Conservation (phyloP, 2,888 invertebrate genomes). For the Tenodera sinensis region DNA sequence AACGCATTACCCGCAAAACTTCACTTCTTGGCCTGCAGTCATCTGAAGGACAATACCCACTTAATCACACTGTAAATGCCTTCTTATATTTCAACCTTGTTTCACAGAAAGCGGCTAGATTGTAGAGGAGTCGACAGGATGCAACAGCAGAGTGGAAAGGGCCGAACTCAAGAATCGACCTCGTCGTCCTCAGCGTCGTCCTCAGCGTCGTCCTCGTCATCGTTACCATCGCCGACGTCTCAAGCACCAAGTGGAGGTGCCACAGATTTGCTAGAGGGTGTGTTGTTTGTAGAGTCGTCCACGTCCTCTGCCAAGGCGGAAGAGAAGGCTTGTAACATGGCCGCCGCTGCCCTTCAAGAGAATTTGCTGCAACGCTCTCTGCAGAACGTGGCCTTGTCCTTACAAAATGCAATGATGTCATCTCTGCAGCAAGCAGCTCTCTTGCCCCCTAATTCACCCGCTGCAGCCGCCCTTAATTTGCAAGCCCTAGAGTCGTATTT, state of each 20-base stretch:
- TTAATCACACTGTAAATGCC: background rate
- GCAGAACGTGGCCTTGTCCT: constrained; percentile 73
- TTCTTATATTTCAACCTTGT: background rate
- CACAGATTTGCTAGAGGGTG: constrained; percentile 14
- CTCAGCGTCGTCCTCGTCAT: no score
- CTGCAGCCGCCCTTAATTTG: constrained; percentile 78
- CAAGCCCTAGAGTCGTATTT: constrained; percentile 84
- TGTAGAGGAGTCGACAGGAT: background rate
- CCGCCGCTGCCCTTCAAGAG: constrained; percentile 57
- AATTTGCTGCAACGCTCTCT: constrained; percentile 56
- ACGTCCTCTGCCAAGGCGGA: background rate
- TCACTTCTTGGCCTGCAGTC: background rate
- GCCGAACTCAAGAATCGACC: background rate
- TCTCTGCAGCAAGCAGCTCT: constrained; percentile 80
- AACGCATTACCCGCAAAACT: background rate
- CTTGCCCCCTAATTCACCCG: constrained; percentile 76
- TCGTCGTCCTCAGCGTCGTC: background rate
- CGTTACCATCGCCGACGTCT: background rate
- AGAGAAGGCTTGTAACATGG: background rate
- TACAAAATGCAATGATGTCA: constrained; percentile 82
- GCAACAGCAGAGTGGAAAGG: background rate
- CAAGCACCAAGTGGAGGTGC: background rate
- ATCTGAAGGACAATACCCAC: background rate
- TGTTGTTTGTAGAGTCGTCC: background rate
- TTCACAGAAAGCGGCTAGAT: background rate